Percentiles rank a stretch among this genome's conserved stretches.
phyloP scores from a whole-genome alignment of 2,888 invertebrate species.

The Miltochrista miniata region DNA sequence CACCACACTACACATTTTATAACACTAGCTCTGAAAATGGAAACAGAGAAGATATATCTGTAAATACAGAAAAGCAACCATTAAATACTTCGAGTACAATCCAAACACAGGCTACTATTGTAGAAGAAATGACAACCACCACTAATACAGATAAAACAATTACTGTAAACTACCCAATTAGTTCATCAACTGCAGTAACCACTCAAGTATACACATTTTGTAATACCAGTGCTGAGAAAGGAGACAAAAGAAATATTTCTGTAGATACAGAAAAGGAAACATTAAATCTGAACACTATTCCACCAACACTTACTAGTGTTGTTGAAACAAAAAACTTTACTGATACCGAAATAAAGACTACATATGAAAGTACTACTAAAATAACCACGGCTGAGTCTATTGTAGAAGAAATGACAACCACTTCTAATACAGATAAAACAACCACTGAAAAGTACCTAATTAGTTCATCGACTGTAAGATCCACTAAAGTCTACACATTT shows the following conservation, averaged over 20 bases:
- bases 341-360: too few species aligned
- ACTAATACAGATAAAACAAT: slow-evolving; percentile 12
- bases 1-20: too few species aligned
- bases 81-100: neutral
- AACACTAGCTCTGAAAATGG: too few species aligned
- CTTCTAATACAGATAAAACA: slow-evolving; percentile 9
- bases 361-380: too few species aligned
- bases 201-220: neutral
- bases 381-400: too few species aligned
- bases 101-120: neutral
- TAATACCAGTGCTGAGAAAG: too few species aligned
- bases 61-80: neutral
- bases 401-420: neutral
- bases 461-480: neutral
- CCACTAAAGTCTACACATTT: neutral
- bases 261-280: neutral
- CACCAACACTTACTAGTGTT: too few species aligned
- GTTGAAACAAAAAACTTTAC: too few species aligned
- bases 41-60: too few species aligned
- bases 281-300: too few species aligned
- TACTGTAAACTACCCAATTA: slow-evolving; percentile 4
- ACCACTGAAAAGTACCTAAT: slow-evolving; percentile 8
- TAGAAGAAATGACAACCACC: neutral
- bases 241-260: neutral
- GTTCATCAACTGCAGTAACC: neutral